phyloP scores from a whole-genome alignment of 2,113 vertebrate genomes.

The Peucedramus taeniatus region DNA sequence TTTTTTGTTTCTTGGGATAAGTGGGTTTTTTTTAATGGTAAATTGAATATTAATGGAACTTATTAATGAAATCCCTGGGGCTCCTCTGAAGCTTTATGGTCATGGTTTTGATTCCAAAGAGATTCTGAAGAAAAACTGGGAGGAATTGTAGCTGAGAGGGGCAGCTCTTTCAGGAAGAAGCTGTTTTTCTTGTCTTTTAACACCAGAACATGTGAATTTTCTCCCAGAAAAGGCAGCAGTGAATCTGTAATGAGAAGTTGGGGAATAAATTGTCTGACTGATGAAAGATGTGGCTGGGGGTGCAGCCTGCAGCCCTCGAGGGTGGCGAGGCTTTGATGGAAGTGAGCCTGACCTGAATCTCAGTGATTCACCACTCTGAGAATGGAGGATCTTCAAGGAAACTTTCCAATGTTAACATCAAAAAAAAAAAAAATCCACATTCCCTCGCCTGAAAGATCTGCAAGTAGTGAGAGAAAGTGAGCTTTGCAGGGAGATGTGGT shows the following conservation, averaged over 20 bases:
- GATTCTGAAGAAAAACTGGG: neutral
- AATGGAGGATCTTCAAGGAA: neutral
- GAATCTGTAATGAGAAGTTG: neutral
- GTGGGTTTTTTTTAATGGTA: neutral
- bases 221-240: neutral
- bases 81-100: accelerated
- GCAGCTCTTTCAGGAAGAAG: neutral
- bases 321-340: neutral
- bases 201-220: neutral
- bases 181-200: neutral
- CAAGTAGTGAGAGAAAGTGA: neutral
- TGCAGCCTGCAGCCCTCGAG: neutral
- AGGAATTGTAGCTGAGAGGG: neutral
- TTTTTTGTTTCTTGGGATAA: neutral
- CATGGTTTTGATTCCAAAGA: neutral
- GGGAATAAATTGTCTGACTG: neutral
- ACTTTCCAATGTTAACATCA: accelerated
- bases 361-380: neutral
- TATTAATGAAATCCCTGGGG: neutral
- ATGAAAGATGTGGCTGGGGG: neutral
- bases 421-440: neutral
- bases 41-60: neutral
- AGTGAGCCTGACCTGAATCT: neutral
- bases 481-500: no score
- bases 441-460: neutral